A percentile compares a stretch with the other conserved stretches of the same genome.
Evolutionary conservation across 2,797 vertebrate genomes (phyloP).

Genomic region (Acomys russatus): DNA sequence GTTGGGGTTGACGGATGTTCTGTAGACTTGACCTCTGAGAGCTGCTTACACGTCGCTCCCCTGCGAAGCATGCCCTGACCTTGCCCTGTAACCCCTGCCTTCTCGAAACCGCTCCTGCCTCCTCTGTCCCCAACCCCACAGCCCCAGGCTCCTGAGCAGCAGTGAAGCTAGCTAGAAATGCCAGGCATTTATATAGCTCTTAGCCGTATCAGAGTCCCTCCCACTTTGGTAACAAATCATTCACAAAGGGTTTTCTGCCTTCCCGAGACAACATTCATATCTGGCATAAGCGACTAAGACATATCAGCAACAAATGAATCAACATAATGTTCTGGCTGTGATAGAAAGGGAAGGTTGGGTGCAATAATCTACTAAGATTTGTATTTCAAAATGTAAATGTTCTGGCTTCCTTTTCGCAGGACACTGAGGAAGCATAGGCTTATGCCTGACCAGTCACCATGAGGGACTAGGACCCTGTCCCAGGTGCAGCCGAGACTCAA

Average conservation of each 20-base stretch:
- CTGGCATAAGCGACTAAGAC: slow-evolving; percentile 48
- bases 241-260: slow-evolving; percentile 53
- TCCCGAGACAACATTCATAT: slow-evolving; percentile 60
- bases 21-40: not conserved
- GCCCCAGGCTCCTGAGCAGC: not conserved
- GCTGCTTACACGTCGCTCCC: not conserved
- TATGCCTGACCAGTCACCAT: accelerated
- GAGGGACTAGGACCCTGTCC: not conserved
- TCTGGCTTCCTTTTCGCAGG: not conserved
- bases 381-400: slow-evolving; percentile 44
- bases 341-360: slow-evolving; percentile 66
- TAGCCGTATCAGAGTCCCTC: not conserved
- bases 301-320: slow-evolving; percentile 70
- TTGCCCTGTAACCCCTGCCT: not conserved
- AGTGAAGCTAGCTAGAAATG: not conserved
- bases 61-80: not conserved
- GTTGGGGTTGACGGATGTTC: not conserved
- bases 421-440: not conserved
- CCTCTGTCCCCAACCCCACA: not conserved
- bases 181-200: not conserved
- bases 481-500: not conserved
- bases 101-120: not conserved
- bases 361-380: slow-evolving; percentile 68
- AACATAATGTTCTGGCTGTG: slow-evolving; percentile 60
- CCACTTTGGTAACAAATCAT: slow-evolving; percentile 31